phyloP scores from a whole-genome alignment of 2,113 vertebrate species.

The Geococcyx californianus region DNA sequence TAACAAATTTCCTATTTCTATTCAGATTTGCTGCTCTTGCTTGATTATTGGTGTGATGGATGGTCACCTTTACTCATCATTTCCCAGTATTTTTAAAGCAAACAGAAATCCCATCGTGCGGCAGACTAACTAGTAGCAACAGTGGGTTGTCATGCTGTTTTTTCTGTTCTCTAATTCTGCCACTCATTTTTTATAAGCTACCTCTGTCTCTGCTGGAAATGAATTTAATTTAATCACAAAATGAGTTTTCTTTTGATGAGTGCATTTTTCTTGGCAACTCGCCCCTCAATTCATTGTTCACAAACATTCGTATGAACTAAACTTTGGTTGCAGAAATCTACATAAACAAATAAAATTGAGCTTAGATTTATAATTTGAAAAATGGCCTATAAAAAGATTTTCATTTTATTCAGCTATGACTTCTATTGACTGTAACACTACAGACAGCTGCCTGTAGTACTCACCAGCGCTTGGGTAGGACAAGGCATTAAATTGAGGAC shows the following conservation, averaged over 20 bases:
- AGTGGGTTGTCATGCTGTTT: background rate
- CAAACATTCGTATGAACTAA: background rate
- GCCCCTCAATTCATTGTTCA: background rate
- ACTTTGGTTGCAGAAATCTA: background rate
- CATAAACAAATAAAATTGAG: background rate
- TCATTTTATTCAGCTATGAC: background rate
- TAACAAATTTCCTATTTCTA: background rate
- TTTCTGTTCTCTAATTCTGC: background rate
- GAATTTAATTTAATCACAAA: conserved; percentile 17
- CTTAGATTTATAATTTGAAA: background rate
- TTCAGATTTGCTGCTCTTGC: background rate
- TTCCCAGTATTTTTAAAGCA: background rate
- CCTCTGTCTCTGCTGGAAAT: background rate
- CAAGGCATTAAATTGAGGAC: background rate
- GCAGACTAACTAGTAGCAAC: background rate
- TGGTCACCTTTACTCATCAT: background rate
- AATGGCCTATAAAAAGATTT: background rate
- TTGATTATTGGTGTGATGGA: background rate
- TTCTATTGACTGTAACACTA: background rate
- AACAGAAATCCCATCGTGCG: background rate
- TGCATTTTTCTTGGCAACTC: background rate
- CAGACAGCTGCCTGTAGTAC: background rate
- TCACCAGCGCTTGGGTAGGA: background rate
- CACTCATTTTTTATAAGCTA: background rate
- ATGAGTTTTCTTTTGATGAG: background rate